Conservation (phyloP, 2,113 vertebrate species). For the Eulemur macaco region DNA sequence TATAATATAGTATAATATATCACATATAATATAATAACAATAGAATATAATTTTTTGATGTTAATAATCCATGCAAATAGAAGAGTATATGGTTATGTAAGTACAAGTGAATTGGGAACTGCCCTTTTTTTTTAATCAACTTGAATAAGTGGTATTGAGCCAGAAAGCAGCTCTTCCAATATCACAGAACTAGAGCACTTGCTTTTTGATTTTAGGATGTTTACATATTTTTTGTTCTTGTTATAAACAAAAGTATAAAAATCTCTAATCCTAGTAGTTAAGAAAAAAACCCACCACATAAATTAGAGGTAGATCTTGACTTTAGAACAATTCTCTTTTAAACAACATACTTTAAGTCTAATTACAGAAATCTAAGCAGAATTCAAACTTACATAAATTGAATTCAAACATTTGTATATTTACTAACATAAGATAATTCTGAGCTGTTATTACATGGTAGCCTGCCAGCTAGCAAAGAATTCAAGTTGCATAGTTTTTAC, state of each 20-base stretch:
- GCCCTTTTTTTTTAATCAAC: background rate
- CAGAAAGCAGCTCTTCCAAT: background rate
- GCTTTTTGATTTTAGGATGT: conserved; percentile 3
- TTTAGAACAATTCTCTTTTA: conserved; percentile 4
- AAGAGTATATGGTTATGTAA: background rate
- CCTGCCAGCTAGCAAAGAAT: background rate
- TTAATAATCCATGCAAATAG: background rate
- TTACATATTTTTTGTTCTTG: conserved; percentile 3
- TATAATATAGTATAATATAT: background rate
- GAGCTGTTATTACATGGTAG: background rate
- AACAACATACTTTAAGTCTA: conserved; percentile 6
- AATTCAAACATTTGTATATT: background rate
- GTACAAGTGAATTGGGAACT: background rate
- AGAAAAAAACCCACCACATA: background rate
- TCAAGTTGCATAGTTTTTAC: background rate
- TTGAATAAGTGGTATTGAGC: background rate
- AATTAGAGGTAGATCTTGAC: conserved; percentile 12
- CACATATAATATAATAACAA: background rate
- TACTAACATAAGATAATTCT: background rate
- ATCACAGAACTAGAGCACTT: background rate
- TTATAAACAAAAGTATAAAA: conserved; percentile 33
- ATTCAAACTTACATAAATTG: background rate
- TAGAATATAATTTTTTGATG: background rate
- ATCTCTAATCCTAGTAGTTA: background rate
- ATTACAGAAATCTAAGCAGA: conserved; percentile 1